Base-by-base conservation (phyloP, 1,140 invertebrate species). In the Drosophila jambulina region DNA sequence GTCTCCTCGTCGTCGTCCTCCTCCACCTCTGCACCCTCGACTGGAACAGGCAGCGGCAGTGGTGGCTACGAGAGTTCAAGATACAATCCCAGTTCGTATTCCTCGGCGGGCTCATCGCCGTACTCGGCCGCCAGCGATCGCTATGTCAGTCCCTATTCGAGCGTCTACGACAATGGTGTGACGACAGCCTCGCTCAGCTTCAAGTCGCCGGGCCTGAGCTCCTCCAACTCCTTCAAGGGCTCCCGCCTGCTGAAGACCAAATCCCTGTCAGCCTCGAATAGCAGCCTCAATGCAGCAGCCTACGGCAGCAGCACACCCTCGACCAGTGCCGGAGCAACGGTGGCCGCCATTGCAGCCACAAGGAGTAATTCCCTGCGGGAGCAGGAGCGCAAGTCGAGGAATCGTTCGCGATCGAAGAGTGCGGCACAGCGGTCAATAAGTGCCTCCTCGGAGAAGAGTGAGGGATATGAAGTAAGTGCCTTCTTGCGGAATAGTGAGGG, bases 391-490 rank as follows among this genome's bases (percentile, higher is more conserved):
- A 93, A 93, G 42, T 92, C 91, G 4, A 81, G 92, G 17, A 91
- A 81, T 64, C 91, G 92, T 40, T 87, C 91, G 13, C 74, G 91
- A n/a, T 83, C 86, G 2, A 82, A 83, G 59, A 92, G 86, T 15
- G 91, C 86, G 17, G 91, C 92, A 1, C 87, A 92, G 48, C 63
- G 92, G 27, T 93, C 92, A 15, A 70, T 91, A 8, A 93, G 92
- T 69, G 90, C 91, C 8, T 92, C 91, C 8, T 93, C 92, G 29
- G 92, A 93, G 59, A 93, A 93, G 40, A 96, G 95, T 42, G 95
- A 96, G 92, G 95, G 95, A 92, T 96, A 96, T 78, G 94, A 94
- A 93, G 95, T 96, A 95, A 95, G 95, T 40, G 15, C 0, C 7
- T 8, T 0, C 3, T 40, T 3, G 7, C 15, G 8, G 38, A 8